These are phyloP conservation scores for Montipora capitata DNA, from an alignment of 92 coral and sea anemone species.

Conservation along the genomic window DNA sequence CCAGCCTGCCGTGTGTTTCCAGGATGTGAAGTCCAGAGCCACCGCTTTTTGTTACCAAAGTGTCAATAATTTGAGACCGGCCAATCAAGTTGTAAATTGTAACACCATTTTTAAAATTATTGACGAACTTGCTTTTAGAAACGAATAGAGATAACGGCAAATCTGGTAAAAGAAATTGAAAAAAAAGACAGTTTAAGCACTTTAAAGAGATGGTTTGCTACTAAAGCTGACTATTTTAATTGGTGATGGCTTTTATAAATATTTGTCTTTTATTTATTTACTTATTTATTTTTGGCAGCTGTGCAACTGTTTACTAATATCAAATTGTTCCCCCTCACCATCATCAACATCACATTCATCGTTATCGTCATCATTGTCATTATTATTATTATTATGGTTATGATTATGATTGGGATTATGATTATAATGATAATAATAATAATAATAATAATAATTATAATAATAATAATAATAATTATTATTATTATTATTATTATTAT, in stretches of 20 bases:
- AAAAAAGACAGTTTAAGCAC: not conserved
- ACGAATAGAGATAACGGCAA: not conserved
- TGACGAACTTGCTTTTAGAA: slow-evolving; percentile 9
- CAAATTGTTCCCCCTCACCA: not conserved
- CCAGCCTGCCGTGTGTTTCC: not conserved
- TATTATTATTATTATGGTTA: not conserved
- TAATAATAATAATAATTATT: no score
- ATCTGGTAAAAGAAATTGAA: not conserved
- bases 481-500: no score
- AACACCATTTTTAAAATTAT: slow-evolving; percentile 21
- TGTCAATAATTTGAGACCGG: not conserved
- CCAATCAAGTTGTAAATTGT: slow-evolving; percentile 15
- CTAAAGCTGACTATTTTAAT: not conserved
- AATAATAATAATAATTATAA: no score
- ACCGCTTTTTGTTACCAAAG: not conserved
- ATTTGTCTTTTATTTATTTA: no score
- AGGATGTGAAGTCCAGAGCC: not conserved
- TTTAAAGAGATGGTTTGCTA: not conserved
- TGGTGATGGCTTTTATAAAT: not conserved
- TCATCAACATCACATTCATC: not conserved
- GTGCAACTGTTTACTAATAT: not conserved
- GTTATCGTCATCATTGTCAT: not conserved
- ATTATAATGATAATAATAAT: no score
- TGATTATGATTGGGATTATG: not conserved
- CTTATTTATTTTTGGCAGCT: no score